Evolutionary conservation across 2,888 invertebrate genomes (phyloP), one percentile per base, ranked within the genome.

Genomic region (Callyntrura sp.): DNA sequence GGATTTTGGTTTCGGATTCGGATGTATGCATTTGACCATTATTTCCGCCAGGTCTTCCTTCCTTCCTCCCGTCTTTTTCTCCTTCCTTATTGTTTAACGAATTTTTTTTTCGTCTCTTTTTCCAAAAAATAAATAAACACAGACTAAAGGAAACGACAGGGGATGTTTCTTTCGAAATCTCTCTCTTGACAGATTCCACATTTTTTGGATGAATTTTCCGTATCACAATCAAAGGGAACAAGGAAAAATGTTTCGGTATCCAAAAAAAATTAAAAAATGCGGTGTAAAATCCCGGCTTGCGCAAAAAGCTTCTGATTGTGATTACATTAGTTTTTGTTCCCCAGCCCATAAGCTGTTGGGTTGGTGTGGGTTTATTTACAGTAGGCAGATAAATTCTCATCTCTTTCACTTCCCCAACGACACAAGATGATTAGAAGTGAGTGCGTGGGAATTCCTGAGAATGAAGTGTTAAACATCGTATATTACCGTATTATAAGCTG

Each of bases 371-470:
- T 35, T 35, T 35, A 35, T 35, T 48, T 73, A 9, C 48, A 43
- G 20, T 11, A 23, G 17, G 28, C 8, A 78, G 55, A 55, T 78
- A 55, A 55, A 78, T 55, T 28, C 28, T 28, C 55, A 12, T 78
- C 57, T 57, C 78, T 57, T 55, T 78, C 55, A 48, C 51, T 55
- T 78, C 55, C 78, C 35, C 35, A 35, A 35, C 35, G 35, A 78
- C 78, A 78, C 57, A 78, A 55, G 55, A 28, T 78, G 78, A 78
- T 78, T 78, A 78, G 78, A 78, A 62, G 60, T 62, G 57, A 85
- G 84, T 89, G 89, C 89, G 89, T 89, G 89, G 89, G 89, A 89
- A 85, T 89, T 79, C 57, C 78, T 89, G 68, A 79, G 85, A 89
- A 89, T 89, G 62, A 89, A 89, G 89, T 89, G 89, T 60, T 89